phyloP scores from a whole-genome alignment of 2,797 vertebrate species.

The Xenops minutus region DNA sequence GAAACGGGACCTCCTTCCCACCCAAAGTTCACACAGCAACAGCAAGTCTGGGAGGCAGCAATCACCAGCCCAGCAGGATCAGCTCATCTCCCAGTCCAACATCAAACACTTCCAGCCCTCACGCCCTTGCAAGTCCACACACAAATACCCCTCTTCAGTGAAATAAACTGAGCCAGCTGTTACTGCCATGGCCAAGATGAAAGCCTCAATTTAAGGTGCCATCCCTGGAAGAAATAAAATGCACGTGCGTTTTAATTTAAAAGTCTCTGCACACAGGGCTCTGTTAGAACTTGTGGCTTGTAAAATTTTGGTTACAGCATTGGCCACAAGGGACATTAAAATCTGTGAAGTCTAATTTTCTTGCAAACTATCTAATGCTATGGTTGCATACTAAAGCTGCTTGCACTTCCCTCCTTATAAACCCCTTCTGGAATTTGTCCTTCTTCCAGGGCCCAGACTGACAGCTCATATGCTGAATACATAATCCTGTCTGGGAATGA shows the following conservation, averaged over 20 bases:
- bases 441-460: not conserved
- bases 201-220: not conserved
- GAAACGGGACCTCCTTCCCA: not conserved
- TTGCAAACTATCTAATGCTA: not conserved
- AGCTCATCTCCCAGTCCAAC: not conserved
- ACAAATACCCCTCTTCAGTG: not conserved
- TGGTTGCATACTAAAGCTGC: not conserved
- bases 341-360: not conserved
- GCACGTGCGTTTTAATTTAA: not conserved
- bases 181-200: not conserved
- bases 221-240: not conserved
- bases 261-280: not conserved
- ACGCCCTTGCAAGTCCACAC: not conserved
- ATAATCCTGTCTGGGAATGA: not conserved
- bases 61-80: not conserved
- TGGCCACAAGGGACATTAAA: not conserved
- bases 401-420: not conserved
- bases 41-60: not conserved
- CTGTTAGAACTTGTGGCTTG: not conserved
- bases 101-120: not conserved
- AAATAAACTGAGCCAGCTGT: not conserved
- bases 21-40: not conserved
- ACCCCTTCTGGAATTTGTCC: not conserved
- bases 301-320: not conserved
- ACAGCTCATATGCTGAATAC: not conserved